These are phyloP conservation scores for Drosophila ironensis DNA, from an alignment of 1,140 invertebrate genomes.

Conservation along the genomic window DNA sequence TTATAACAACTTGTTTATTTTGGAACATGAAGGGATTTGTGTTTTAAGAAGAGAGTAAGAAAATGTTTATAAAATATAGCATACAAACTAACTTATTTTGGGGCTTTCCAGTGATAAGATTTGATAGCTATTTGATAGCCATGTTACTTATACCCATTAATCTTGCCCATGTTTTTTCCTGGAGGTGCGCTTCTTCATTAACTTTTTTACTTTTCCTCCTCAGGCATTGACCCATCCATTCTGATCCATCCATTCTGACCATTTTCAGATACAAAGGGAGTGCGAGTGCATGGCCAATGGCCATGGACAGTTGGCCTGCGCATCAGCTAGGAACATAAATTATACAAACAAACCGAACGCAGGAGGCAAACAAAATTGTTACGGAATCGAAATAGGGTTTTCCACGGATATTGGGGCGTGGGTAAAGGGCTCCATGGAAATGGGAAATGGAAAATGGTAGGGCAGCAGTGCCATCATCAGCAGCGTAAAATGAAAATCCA, in stretches of 20 bases:
- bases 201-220: neutral
- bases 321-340: slow-evolving; percentile 65
- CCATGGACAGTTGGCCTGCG: slow-evolving; percentile 31
- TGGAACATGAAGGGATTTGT: too few species aligned
- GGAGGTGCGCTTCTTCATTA: slow-evolving; percentile 17
- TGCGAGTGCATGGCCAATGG: neutral
- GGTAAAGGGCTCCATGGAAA: slow-evolving; percentile 23
- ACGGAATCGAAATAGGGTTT: slow-evolving; percentile 45
- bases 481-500: slow-evolving; percentile 72
- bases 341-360: slow-evolving; percentile 62
- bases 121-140: too few species aligned
- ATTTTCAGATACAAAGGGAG: too few species aligned
- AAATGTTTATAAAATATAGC: too few species aligned
- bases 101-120: too few species aligned
- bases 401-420: slow-evolving; percentile 18
- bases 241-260: neutral
- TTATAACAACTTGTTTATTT: too few species aligned
- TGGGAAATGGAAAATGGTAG: slow-evolving; percentile 9
- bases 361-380: slow-evolving; percentile 59
- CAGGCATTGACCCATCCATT: neutral
- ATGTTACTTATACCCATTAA: neutral
- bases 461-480: too few species aligned
- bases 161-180: neutral
- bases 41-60: too few species aligned
- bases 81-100: too few species aligned